Evolutionary conservation across 2,888 invertebrate genomes (phyloP), one percentile per base, ranked within the genome.

Genomic region (Dynastes maya): DNA sequence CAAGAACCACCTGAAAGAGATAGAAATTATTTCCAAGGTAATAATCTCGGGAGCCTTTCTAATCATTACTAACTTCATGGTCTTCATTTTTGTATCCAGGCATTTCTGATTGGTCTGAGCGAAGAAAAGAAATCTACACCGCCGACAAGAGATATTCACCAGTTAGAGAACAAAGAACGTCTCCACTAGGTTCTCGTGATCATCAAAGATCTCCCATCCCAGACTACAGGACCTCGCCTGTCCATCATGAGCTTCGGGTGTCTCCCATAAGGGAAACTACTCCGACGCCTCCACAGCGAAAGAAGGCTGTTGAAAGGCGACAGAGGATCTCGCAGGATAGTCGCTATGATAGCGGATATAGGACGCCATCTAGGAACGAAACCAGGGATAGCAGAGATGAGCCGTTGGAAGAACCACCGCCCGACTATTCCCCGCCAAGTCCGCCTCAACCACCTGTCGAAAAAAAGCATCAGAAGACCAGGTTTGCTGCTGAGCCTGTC

Each of bases 71-170:
- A 53, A 53, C 32, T 13, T 72, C 6, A 5, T 9, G 5, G 63
- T 32, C 16, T 40, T 8, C n/a, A 45, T 40, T 75, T 45, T 9
- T 11, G 8, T 11, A 45, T 45, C 89, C 80, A 75, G 95, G 95
- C 29, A 93, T 95, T 77, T 93, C 93, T 75, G 95, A 96, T 84
- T 95, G 96, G 95, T 93, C 93, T 1, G 94, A 94, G 85, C 90
- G 94, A 77, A 86, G 88, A 80, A 86, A 86, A 40, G 81, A 82
- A 64, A 76, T 55, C 16, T 81, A 80, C 53, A 76, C 76, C 13
- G 49, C 77, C 6, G 81, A 81, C 8, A 79, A 81, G 45, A 68
- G 75, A 37, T 78, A 74, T 16, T 80, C 81, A 2, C 82, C 81
- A 0, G 70, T 71, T n/a, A 80, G 81, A 13, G 80, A 80, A 2